Conservation (phyloP, 2,113 vertebrate species). For the Fregetta grallaria region DNA sequence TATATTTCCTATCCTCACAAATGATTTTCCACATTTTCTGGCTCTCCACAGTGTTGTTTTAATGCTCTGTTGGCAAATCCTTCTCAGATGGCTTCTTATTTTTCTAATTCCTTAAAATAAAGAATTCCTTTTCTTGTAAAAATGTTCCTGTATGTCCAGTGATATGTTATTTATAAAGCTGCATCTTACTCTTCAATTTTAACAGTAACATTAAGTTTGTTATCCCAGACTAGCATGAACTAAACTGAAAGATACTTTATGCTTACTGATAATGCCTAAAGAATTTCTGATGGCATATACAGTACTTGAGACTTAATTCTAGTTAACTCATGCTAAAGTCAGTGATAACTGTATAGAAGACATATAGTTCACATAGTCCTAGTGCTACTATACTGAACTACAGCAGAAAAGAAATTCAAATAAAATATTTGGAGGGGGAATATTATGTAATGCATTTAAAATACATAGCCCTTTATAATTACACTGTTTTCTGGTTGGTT, state of each 20-base stretch:
- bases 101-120: not conserved
- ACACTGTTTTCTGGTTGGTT: not conserved
- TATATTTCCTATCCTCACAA: not conserved
- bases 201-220: not conserved
- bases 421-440: not conserved
- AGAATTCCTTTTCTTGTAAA: not conserved
- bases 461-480: not conserved
- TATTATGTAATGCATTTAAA: not conserved
- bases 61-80: not conserved
- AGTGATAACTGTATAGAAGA: not conserved
- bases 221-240: not conserved
- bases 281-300: not conserved
- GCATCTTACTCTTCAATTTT: not conserved
- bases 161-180: not conserved
- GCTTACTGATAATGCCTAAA: not conserved
- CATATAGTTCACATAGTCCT: not conserved
- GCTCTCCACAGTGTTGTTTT: not conserved
- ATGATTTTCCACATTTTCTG: slow-evolving; percentile 32
- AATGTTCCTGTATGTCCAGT: not conserved
- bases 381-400: not conserved
- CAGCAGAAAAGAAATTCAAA: not conserved
- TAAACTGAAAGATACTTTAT: not conserved
- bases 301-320: not conserved
- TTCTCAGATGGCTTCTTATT: not conserved
- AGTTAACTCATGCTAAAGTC: not conserved